A percentile compares a stretch with the other conserved stretches of the same genome.
Conservation (phyloP, 1,140 invertebrate species). For the Drosophila ambigua region DNA sequence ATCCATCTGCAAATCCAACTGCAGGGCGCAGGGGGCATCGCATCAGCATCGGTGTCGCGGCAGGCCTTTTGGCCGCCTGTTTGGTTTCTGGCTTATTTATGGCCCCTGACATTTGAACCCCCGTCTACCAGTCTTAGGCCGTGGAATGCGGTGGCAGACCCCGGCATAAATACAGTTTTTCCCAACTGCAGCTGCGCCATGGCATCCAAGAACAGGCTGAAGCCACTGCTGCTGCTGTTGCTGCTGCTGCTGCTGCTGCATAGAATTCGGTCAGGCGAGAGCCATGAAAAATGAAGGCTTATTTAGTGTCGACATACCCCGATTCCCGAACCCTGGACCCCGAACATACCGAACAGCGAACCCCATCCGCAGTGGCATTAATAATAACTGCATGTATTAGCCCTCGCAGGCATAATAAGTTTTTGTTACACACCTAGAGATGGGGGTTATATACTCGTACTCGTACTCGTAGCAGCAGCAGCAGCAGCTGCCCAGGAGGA, state of each 20-base stretch:
- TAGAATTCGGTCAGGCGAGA: conserved; percentile 75
- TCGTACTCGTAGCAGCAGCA: too few relatives aligned
- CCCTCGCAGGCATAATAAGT: conserved; percentile 51
- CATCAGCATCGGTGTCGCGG: conserved; percentile 26
- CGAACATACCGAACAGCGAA: conserved; percentile 8
- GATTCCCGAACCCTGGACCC: conserved; percentile 8
- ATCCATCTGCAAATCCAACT: background rate
- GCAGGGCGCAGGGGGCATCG: background rate
- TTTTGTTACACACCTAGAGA: conserved; percentile 39
- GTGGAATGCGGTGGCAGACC: conserved; percentile 61
- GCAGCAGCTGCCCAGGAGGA: too few relatives aligned
- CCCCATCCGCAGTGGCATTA: conserved; percentile 67
- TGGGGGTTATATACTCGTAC: background rate
- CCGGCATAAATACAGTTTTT: conserved; percentile 46
- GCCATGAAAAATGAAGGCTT: conserved; percentile 81
- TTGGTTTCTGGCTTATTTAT: conserved; percentile 61
- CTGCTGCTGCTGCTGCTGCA: conserved; percentile 11
- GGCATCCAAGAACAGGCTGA: conserved; percentile 44
- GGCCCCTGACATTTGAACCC: conserved; percentile 74
- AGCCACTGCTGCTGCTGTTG: too few relatives aligned
- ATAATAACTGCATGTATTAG: conserved; percentile 69
- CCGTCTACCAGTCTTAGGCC: conserved; percentile 25
- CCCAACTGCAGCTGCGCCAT: conserved; percentile 45
- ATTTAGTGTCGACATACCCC: conserved; percentile 75
- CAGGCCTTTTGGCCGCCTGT: conserved; percentile 20